phyloP scores from a whole-genome alignment of 1,140 invertebrate species.

The Drosophila nigromelanica region DNA sequence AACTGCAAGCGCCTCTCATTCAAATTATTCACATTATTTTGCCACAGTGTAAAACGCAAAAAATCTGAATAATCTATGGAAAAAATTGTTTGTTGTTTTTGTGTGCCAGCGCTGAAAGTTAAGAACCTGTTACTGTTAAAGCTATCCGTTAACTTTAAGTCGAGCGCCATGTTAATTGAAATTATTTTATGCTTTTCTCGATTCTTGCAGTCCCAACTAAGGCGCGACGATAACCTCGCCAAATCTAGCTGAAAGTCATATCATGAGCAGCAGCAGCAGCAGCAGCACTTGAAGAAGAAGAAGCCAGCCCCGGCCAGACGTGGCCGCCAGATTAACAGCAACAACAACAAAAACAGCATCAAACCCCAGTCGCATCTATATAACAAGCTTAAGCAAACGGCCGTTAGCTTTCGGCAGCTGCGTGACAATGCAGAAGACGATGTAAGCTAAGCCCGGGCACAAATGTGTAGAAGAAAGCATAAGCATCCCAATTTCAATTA shows the following conservation, averaged over 20 bases:
- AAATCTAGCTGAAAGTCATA: conserved; percentile 84
- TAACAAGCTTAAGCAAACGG: conserved; percentile 37
- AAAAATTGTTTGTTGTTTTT: conserved; percentile 63
- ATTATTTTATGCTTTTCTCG: conserved; percentile 1
- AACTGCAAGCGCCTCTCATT: conserved; percentile 35
- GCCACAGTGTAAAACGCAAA: conserved; percentile 19
- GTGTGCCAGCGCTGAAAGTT: conserved; percentile 60
- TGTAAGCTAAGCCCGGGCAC: conserved; percentile 50
- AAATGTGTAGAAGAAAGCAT: not conserved
- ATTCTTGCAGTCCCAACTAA: conserved; percentile 77
- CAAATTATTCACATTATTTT: conserved; percentile 12
- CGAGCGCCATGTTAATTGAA: conserved; percentile 6
- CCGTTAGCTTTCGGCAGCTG: conserved; percentile 46
- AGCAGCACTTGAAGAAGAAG: conserved; percentile 11
- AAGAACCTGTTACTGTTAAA: conserved; percentile 13
- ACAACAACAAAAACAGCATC: conserved; percentile 11
- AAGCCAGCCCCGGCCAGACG: conserved; percentile 36
- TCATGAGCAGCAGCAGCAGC: conserved; percentile 45
- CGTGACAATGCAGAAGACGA: conserved; percentile 56
- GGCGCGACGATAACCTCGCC: conserved; percentile 83
- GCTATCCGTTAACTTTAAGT: conserved; percentile 1
- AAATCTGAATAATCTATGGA: conserved; percentile 8
- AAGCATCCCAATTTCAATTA: not conserved
- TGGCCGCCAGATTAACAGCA: conserved; percentile 15
- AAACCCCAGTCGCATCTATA: conserved; percentile 20